A percentile compares a stretch with the other conserved stretches of the same genome.
Conservation (phyloP, 2,888 invertebrate genomes). For the Achlya flavicornis region DNA sequence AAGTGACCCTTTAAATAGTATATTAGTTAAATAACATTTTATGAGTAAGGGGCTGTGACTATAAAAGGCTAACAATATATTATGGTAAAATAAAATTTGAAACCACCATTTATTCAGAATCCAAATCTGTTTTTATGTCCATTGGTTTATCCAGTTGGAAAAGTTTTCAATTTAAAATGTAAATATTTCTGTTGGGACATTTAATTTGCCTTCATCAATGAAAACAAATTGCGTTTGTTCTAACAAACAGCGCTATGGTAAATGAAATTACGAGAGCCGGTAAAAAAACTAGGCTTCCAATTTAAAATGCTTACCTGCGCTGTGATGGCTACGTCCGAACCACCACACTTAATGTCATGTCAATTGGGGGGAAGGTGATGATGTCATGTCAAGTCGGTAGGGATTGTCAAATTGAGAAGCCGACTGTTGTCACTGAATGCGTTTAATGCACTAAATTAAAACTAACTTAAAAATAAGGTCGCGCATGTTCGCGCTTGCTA, state of each 20-base stretch:
- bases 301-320: neutral
- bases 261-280: conserved; percentile 3
- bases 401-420: too few species aligned
- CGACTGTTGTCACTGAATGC: too few species aligned
- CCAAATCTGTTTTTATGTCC: neutral
- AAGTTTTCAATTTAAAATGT: neutral
- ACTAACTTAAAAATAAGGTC: too few species aligned
- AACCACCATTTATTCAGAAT: neutral
- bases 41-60: too few species aligned
- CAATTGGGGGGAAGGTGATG: too few species aligned
- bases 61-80: neutral
- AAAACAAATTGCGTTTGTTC: conserved; percentile 3
- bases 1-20: too few species aligned
- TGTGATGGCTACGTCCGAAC: too few species aligned
- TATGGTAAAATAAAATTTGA: neutral
- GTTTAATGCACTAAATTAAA: too few species aligned
- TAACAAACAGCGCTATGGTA: neutral
- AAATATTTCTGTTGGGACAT: neutral
- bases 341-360: too few species aligned
- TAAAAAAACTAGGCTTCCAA: neutral
- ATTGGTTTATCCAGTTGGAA: neutral
- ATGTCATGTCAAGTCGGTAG: too few species aligned
- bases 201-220: neutral
- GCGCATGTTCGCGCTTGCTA: too few species aligned
- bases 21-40: too few species aligned